Conservation (phyloP, 35 echinoderm and acorn worm species). For the Eucidaris tribuloides region DNA sequence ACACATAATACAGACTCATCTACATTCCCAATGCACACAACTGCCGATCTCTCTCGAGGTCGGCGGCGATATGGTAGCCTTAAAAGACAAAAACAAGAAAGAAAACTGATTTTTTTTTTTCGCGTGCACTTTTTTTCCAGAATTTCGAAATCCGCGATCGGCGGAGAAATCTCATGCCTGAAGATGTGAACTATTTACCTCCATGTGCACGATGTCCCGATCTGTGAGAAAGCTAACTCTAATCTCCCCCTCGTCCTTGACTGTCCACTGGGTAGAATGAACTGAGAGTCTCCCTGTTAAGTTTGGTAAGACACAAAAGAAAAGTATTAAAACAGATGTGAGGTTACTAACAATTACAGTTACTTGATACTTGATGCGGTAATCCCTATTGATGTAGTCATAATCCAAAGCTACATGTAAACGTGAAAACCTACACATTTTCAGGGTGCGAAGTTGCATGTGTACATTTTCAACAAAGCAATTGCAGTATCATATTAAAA, state of each 20-base stretch:
- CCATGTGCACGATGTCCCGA: constrained; percentile 73
- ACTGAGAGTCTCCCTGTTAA: constrained; percentile 84
- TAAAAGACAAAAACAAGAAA: too few species aligned
- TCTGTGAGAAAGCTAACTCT: constrained; percentile 97
- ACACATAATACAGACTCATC: too few species aligned
- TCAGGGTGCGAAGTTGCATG: background rate
- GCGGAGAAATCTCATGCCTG: too few species aligned
- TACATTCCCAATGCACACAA: too few species aligned
- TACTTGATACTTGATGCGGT: background rate
- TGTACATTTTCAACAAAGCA: background rate
- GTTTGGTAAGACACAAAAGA: constrained; percentile 5
- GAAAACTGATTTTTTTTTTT: too few species aligned
- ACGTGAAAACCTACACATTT: background rate
- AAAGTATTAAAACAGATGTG: background rate
- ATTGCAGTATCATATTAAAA: background rate
- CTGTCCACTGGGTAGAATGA: constrained; percentile 92
- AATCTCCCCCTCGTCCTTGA: constrained; percentile 85
- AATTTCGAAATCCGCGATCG: too few species aligned
- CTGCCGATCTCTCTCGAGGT: too few species aligned
- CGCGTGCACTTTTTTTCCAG: too few species aligned
- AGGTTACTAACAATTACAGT: background rate
- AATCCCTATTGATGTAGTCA: background rate
- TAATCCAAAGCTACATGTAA: background rate
- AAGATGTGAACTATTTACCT: too few species aligned
- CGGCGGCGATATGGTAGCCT: too few species aligned